phyloP scores from a whole-genome alignment of 2,113 vertebrate genomes.

The Apaloderma vittatum region DNA sequence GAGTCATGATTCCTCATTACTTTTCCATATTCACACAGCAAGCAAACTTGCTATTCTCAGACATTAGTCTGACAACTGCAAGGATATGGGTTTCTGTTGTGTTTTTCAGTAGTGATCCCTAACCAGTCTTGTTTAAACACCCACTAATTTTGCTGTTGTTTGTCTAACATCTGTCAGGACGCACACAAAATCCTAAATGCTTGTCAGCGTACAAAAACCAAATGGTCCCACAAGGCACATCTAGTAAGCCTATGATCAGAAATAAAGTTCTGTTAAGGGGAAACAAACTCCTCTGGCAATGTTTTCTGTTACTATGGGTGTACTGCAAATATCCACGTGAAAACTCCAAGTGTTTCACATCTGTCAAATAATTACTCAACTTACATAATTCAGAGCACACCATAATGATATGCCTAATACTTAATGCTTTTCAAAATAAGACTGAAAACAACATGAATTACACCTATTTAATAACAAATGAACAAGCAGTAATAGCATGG shows the following conservation, averaged over 20 bases:
- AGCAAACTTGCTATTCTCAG: neutral
- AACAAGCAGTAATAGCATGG: neutral
- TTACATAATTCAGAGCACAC: neutral
- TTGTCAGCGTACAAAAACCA: neutral
- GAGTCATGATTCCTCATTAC: neutral
- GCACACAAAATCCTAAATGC: neutral
- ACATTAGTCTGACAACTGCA: accelerated
- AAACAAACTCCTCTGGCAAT: neutral
- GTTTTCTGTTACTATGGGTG: neutral
- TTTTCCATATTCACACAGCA: neutral
- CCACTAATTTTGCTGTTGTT: neutral
- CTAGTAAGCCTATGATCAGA: neutral
- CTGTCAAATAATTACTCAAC: conserved; percentile 13
- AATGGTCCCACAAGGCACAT: neutral
- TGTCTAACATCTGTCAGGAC: neutral
- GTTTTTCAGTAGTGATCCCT: neutral
- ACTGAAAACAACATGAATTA: conserved; percentile 12
- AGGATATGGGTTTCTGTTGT: neutral
- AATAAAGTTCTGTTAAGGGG: neutral
- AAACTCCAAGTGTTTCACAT: neutral
- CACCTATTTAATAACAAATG: neutral
- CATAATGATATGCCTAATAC: neutral
- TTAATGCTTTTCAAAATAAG: neutral
- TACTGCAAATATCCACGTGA: neutral
- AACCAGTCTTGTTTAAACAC: neutral